Base-by-base conservation (phyloP, 2,113 vertebrate genomes). In the Otolemur garnettii region DNA sequence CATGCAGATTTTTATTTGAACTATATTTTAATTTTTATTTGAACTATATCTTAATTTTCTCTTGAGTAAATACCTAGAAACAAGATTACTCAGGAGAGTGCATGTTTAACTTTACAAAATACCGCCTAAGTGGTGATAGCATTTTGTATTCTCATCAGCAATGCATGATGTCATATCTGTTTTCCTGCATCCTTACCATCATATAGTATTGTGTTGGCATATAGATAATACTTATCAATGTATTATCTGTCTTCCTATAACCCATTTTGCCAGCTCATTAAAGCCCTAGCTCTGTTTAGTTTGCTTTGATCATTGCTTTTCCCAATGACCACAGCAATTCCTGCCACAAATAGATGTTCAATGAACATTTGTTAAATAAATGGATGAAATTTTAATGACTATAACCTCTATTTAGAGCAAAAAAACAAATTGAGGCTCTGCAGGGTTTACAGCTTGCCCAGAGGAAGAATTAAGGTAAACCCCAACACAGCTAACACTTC, bases 301-400 rank as follows among this genome's bases (percentile, higher is more conserved):
- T 50, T 77, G 59, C 66, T 89, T 89, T n/a, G 28, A 50, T 50
- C 33, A 81, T 21, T 64, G 42, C 30, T 93, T 93, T 93, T 82
- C 35, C 13, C 3, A 45, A 35, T 66, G 19, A 24, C 21, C 59
- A 72, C 42, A 74, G 82, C 13, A 75, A 59, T 64, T 81, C 33
- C 57, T 93, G 62, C 15, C 17, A 60, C 53, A 60, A 79, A 45
- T 71, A 50, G 60, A 10, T 74, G 45, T 21, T 74, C 57, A 74
- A 15, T 74, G 28, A 88, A 64, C 64, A 55, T 82, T 55, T 89
- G 26, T 74, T 83, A 30, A 45, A 75, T 66, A 94, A 74, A 75
- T 60, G 22, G 55, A n/a, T 83, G 38, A 15, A 75, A 45, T 9
- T 79, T 87, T 22, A 86, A 42, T 60, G 30, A 62, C 14, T 89